Evolutionary conservation across 2,888 invertebrate species (phyloP).

Genomic region (Hoplodrina blanda): DNA sequence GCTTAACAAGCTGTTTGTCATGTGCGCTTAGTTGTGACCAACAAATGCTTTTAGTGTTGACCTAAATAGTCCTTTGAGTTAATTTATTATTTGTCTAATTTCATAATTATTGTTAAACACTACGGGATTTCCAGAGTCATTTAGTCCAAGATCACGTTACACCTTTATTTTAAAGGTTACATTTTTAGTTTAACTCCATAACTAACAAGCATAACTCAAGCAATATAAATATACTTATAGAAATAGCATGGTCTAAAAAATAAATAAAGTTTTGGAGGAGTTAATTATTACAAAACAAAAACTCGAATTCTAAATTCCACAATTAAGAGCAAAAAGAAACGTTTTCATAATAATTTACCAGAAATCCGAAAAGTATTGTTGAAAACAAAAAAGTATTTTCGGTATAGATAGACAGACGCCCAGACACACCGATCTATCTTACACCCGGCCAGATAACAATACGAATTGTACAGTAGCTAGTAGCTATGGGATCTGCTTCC

Average conservation of each 20-base stretch:
- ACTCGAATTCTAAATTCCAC: not conserved
- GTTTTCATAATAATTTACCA: not conserved
- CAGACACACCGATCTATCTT: slow-evolving; percentile 14
- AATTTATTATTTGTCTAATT: slow-evolving; percentile 55
- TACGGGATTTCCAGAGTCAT: slow-evolving; percentile 31
- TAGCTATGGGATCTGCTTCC: slow-evolving; percentile 25
- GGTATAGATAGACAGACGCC: too few relatives aligned
- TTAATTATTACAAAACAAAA: too few relatives aligned
- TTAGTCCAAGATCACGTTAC: slow-evolving; percentile 49
- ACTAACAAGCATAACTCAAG: not conserved
- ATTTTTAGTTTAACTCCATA: slow-evolving; percentile 7
- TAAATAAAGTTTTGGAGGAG: slow-evolving; percentile 1
- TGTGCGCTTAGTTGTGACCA: slow-evolving; percentile 30
- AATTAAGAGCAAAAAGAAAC: not conserved
- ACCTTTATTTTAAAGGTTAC: slow-evolving; percentile 25
- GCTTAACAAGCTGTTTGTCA: slow-evolving; percentile 41
- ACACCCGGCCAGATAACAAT: slow-evolving; percentile 35
- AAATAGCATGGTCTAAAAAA: not conserved
- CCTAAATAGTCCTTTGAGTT: slow-evolving; percentile 37
- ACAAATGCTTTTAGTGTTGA: slow-evolving; percentile 49
- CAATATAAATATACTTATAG: not conserved
- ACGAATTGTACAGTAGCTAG: slow-evolving; percentile 19
- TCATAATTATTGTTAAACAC: slow-evolving; percentile 43
- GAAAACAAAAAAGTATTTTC: too few relatives aligned
- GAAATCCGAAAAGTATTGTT: too few relatives aligned